phyloP scores from a whole-genome alignment of 2,888 invertebrate genomes.

The Drosophila infuscata region DNA sequence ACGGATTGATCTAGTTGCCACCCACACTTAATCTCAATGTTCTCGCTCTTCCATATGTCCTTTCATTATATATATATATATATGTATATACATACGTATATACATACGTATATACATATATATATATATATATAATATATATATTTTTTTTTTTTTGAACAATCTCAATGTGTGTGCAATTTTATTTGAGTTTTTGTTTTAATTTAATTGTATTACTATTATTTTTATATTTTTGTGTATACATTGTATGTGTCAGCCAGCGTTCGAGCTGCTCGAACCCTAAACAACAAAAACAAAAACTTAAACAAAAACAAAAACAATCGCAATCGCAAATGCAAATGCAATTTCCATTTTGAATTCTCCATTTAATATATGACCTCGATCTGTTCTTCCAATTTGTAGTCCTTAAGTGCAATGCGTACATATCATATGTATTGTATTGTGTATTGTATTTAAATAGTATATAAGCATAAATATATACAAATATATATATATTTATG shows the following conservation, averaged over 20 bases:
- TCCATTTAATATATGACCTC: conserved; percentile 48
- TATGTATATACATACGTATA: too few species aligned
- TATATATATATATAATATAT: background rate
- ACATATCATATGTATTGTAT: conserved; percentile 22
- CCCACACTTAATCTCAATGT: conserved; percentile 7
- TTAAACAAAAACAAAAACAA: conserved; percentile 1
- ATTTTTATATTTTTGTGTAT: conserved; percentile 30
- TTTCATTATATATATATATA: conserved; percentile 3
- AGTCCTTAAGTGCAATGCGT: conserved; percentile 41
- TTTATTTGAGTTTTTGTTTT: conserved; percentile 56
- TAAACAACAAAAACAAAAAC: conserved; percentile 60
- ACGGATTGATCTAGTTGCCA: conserved; percentile 78
- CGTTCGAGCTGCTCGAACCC: conserved; percentile 77
- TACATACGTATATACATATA: background rate
- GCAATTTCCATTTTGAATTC: conserved; percentile 56
- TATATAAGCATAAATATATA: conserved; percentile 1
- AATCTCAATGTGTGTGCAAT: conserved; percentile 82
- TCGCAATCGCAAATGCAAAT: conserved; percentile 42
- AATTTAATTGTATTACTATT: conserved; percentile 36
- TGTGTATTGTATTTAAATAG: conserved; percentile 28
- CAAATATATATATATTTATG: background rate
- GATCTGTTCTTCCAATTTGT: conserved; percentile 59
- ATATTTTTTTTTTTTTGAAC: conserved; percentile 26
- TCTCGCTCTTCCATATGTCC: conserved; percentile 54
- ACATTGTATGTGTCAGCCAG: conserved; percentile 37